Percentiles rank a stretch among this genome's conserved stretches.
Conservation (phyloP, 2,888 invertebrate genomes). For the Aporophyla lueneburgensis region DNA sequence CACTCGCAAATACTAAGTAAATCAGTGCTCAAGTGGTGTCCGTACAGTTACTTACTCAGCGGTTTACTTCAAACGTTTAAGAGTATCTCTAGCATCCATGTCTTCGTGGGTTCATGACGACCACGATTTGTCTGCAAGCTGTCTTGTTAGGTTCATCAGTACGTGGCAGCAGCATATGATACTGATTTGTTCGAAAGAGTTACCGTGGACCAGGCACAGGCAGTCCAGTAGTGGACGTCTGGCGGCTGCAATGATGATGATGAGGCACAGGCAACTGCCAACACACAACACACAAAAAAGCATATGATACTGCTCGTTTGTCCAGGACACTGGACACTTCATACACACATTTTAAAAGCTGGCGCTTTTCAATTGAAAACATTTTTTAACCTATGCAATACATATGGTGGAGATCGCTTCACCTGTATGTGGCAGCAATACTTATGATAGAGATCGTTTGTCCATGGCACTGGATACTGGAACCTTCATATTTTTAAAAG, state of each 20-base stretch:
- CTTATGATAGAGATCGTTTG: too few relatives aligned
- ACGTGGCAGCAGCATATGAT: neutral
- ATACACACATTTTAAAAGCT: slow-evolving; percentile 5
- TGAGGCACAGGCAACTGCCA: too few relatives aligned
- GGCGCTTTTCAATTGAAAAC: neutral
- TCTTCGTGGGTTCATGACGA: neutral
- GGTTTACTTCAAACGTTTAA: too few relatives aligned
- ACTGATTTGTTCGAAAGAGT: too few relatives aligned
- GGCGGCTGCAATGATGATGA: too few relatives aligned
- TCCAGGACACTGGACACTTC: neutral
- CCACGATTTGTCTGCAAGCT: neutral
- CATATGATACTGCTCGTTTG: slow-evolving; percentile 1
- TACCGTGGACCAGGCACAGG: too few relatives aligned
- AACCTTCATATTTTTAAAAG: neutral
- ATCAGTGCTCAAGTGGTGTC: neutral
- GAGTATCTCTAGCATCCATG: neutral
- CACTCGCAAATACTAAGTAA: neutral
- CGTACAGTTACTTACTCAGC: neutral
- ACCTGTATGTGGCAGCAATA: too few relatives aligned
- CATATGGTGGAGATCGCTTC: too few relatives aligned
- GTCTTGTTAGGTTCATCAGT: neutral
- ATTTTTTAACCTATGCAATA: too few relatives aligned
- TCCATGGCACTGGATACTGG: too few relatives aligned
- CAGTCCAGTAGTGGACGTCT: too few relatives aligned
- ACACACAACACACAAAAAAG: too few relatives aligned